phyloP scores from a whole-genome alignment of 2,113 vertebrate species.

The Setophaga coronata region DNA sequence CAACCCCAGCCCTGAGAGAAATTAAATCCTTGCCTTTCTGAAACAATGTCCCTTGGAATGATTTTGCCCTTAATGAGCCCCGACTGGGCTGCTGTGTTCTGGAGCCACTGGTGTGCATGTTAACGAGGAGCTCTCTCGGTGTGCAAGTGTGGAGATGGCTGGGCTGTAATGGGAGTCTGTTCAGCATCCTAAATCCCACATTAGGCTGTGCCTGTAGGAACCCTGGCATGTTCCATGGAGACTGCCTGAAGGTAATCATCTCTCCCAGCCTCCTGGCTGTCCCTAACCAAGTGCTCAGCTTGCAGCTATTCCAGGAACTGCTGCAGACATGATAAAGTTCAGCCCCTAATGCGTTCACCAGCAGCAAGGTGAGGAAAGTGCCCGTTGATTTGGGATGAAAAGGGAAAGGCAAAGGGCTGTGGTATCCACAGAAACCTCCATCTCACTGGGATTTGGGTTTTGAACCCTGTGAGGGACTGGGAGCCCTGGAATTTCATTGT shows the following conservation, averaged over 20 bases:
- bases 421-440: neutral
- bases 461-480: neutral
- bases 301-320: neutral
- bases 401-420: neutral
- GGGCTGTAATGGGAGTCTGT: slow-evolving; percentile 1
- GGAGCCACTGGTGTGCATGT: slow-evolving; percentile 25
- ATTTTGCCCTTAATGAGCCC: slow-evolving; percentile 29
- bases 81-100: neutral
- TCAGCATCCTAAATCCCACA: slow-evolving; percentile 31
- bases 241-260: slow-evolving; percentile 22
- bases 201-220: slow-evolving; percentile 35
- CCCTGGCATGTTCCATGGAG: neutral
- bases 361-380: neutral
- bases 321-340: neutral
- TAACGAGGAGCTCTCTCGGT: neutral
- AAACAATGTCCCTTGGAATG: slow-evolving; percentile 19
- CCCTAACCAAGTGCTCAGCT: neutral
- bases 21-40: neutral
- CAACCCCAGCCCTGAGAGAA: neutral
- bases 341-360: neutral
- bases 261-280: neutral
- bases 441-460: neutral
- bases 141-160: neutral
- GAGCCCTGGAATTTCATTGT: neutral
- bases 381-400: neutral